Percentiles rank a stretch among this genome's conserved stretches.
Evolutionary conservation across 2,797 vertebrate species (phyloP).

Genomic region (Diglossa cyanea): DNA sequence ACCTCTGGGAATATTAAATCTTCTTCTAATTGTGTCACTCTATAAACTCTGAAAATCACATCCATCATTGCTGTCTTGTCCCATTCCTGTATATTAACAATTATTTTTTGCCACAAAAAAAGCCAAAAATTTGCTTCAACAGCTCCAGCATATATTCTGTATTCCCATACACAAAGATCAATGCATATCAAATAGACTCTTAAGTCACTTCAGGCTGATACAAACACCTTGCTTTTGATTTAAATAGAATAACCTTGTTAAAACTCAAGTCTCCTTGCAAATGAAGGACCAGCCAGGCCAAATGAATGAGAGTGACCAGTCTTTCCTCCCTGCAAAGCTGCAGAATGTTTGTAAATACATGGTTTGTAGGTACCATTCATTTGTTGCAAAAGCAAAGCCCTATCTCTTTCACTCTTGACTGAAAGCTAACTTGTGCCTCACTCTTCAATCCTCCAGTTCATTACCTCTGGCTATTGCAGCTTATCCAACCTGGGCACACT

Average conservation of each 20-base stretch:
- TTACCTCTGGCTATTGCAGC: not conserved
- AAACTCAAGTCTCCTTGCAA: not conserved
- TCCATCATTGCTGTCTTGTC: not conserved
- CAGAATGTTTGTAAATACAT: not conserved
- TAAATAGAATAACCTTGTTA: not conserved
- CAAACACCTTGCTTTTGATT: not conserved
- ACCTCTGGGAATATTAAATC: not conserved
- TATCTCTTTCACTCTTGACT: not conserved
- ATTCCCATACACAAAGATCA: not conserved
- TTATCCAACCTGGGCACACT: not conserved
- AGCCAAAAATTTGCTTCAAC: not conserved
- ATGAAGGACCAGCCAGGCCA: not conserved
- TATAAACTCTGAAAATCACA: not conserved
- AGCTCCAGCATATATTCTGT: not conserved
- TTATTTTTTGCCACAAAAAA: not conserved
- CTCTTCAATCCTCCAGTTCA: not conserved
- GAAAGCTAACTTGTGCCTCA: not conserved
- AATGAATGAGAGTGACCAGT: not conserved
- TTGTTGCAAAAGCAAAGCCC: not conserved
- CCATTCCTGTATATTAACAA: not conserved
- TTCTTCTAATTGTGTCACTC: not conserved
- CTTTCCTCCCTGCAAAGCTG: not conserved
- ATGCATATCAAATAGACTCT: not conserved
- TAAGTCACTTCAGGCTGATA: not conserved
- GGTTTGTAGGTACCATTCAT: not conserved